Evolutionary conservation across 2,113 vertebrate species (phyloP), one percentile per base, ranked within the genome.

Genomic region (Ammodytes marinus): DNA sequence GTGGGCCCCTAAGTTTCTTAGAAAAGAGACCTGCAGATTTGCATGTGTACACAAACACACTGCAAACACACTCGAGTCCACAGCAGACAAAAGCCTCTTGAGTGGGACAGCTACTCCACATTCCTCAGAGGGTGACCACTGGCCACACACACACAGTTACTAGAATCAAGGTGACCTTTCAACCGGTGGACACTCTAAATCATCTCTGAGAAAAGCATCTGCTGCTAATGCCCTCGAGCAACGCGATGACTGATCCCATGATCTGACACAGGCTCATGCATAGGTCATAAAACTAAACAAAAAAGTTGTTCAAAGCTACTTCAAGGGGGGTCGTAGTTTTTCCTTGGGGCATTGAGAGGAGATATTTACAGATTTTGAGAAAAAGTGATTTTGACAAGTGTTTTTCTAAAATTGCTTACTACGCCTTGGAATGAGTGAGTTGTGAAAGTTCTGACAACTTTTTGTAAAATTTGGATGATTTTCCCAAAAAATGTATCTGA

Each of bases 141-240:
- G 57, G 69, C 74, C 79, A 69, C 71, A 73, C 75, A 84, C 50
- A 77, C 3, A 54, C n/a, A n/a, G 37, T 53, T 52, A 45, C n/a
- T 69, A 43, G 39, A 73, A 80, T 47, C 53, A 63, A 49, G 63
- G 74, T 74, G 79, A 74, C 55, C 72, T 76, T 67, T 92, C 64
- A 83, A 69, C 39, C 9, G 19, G 9, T 50, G 65, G 35, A 75
- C 19, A 49, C 12, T 49, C 69, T 4, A 17, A 78, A 2, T 19
- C 70, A 74, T 78, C 64, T 86, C 87, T 85, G 77, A 72, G 43
- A 19, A 17, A 46, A 53, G 54, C 17, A 40, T 70, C 43, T 63
- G 61, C 39, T 66, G 60, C 79, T 80, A 80, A 82, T 54, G 57
- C 57, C 80, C 77, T 58, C 57, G 61, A 80, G 82, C 67, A 47